Percentiles rank a stretch among this genome's conserved stretches.
Conservation (phyloP, 2,113 vertebrate species). For the Eidolon helvum region DNA sequence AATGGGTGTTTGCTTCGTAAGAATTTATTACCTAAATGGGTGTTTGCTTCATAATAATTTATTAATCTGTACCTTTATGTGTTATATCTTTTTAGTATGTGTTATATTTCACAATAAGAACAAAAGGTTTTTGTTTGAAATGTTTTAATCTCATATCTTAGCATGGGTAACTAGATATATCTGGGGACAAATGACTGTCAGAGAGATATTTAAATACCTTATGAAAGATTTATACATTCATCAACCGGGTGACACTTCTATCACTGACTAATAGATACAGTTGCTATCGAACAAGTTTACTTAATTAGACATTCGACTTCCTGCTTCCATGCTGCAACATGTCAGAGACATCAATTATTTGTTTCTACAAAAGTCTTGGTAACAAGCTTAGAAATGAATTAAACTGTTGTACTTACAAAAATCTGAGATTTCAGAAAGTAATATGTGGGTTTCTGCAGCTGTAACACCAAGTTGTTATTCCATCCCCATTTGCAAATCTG, state of each 20-base stretch:
- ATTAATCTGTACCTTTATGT: neutral
- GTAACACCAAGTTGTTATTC: neutral
- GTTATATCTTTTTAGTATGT: neutral
- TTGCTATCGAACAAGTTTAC: slow-evolving; percentile 67
- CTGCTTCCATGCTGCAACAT: slow-evolving; percentile 73
- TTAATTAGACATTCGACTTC: slow-evolving; percentile 82
- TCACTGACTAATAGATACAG: slow-evolving; percentile 71
- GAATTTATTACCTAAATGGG: neutral
- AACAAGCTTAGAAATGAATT: slow-evolving; percentile 49
- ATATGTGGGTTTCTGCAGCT: neutral
- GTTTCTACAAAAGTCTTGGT: slow-evolving; percentile 67
- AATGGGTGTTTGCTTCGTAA: neutral
- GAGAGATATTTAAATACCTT: slow-evolving; percentile 77
- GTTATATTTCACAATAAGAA: neutral
- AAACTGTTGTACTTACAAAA: neutral
- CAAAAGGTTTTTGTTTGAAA: neutral
- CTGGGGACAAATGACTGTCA: slow-evolving; percentile 73
- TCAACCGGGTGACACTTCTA: slow-evolving; percentile 79
- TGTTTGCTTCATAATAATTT: slow-evolving; percentile 6
- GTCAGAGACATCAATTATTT: slow-evolving; percentile 81
- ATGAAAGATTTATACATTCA: slow-evolving; percentile 80
- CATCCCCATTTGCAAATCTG: neutral
- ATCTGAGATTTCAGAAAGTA: slow-evolving; percentile 18
- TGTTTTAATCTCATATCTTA: slow-evolving; percentile 26
- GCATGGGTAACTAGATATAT: slow-evolving; percentile 15